Evolutionary conservation across 2,888 invertebrate species (phyloP).

Genomic region (Ommatoiulus sabulosus): DNA sequence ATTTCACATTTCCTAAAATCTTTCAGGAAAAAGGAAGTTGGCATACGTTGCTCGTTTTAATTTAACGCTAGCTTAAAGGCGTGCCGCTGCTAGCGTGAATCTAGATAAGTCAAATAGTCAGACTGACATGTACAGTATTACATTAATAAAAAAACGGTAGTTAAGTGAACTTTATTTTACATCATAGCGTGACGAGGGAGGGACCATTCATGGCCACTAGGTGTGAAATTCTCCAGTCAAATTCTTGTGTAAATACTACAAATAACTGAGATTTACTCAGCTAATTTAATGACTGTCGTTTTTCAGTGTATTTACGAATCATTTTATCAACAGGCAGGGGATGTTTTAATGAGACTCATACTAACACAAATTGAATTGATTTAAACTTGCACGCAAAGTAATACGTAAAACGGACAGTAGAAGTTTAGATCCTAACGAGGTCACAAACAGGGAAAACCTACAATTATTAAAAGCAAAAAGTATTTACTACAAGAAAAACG

Average conservation of each 20-base stretch:
- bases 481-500: neutral
- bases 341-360: neutral
- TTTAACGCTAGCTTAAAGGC: conserved; percentile 5
- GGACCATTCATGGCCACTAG: neutral
- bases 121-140: neutral
- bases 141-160: neutral
- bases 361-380: neutral
- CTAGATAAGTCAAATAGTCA: neutral
- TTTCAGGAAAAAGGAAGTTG: conserved; percentile 1
- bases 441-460: neutral
- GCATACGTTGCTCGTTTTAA: neutral
- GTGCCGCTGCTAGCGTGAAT: neutral
- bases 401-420: neutral
- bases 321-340: neutral
- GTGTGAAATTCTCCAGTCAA: neutral
- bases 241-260: conserved; percentile 14
- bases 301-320: neutral
- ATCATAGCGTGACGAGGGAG: conserved; percentile 19
- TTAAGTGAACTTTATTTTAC: neutral
- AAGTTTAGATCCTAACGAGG: neutral
- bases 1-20: conserved; percentile 23
- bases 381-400: neutral
- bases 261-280: conserved; percentile 39
- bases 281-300: conserved; percentile 3
- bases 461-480: neutral